These are phyloP conservation scores for Lichenostomus cassidix DNA, from an alignment of 2,113 vertebrate genomes.

Conservation along the genomic window DNA sequence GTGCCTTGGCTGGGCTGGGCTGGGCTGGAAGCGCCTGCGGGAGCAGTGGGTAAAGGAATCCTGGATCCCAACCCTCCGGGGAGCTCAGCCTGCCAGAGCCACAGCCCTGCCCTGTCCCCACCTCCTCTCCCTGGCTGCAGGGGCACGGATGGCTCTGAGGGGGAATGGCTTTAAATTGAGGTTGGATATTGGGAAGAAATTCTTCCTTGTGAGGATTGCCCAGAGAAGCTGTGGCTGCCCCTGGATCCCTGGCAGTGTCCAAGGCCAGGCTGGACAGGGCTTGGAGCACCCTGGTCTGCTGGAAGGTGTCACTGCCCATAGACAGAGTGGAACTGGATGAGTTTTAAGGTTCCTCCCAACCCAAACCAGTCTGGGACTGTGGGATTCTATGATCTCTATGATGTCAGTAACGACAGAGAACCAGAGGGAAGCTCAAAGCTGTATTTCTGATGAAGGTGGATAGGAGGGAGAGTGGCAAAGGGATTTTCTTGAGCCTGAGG, in stretches of 20 bases:
- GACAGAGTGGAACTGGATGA: background rate
- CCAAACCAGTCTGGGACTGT: background rate
- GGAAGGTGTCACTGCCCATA: background rate
- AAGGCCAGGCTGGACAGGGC: fast-evolving
- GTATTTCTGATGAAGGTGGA: background rate
- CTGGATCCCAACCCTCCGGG: fast-evolving
- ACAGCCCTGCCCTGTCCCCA: background rate
- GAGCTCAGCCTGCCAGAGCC: too few relatives aligned
- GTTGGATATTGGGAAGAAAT: background rate
- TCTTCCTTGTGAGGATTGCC: background rate
- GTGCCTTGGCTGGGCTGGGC: background rate
- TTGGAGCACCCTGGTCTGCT: background rate
- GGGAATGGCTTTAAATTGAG: background rate
- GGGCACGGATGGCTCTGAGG: fast-evolving
- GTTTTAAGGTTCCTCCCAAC: background rate
- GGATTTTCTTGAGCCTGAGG: background rate
- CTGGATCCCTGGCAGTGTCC: background rate
- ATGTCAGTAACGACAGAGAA: background rate
- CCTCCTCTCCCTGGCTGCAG: background rate
- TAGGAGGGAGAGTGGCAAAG: background rate
- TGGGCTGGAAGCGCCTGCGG: background rate
- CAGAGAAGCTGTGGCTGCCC: background rate
- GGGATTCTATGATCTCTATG: background rate
- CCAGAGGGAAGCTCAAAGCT: background rate
- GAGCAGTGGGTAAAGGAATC: background rate